phyloP scores from a whole-genome alignment of 2,113 vertebrate species.

The Bos indicus region DNA sequence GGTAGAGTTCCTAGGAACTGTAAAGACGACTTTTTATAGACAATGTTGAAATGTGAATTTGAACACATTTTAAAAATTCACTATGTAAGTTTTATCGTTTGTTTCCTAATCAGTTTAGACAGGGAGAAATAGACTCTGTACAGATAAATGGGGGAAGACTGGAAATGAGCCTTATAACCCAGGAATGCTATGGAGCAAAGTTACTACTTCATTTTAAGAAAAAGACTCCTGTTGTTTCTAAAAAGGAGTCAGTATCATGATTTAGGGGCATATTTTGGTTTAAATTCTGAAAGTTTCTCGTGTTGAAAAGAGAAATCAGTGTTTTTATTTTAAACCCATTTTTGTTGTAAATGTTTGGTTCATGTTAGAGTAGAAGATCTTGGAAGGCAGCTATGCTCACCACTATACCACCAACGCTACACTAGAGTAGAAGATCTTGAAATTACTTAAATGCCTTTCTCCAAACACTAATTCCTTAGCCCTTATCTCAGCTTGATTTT shows the following conservation, averaged over 20 bases:
- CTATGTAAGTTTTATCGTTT: background rate
- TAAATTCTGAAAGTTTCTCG: background rate
- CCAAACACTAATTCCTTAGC: background rate
- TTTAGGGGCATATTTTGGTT: background rate
- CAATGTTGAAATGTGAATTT: background rate
- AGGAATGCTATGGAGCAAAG: background rate
- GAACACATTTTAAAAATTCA: background rate
- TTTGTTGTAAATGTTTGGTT: background rate
- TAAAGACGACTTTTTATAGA: background rate
- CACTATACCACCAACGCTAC: conserved; percentile 84
- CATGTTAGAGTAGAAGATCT: background rate
- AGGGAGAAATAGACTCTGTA: background rate
- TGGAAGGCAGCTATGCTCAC: conserved; percentile 86
- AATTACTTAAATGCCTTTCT: background rate
- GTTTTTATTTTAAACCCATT: background rate
- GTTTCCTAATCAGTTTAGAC: background rate
- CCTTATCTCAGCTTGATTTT: background rate
- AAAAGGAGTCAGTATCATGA: background rate
- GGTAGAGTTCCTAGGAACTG: background rate
- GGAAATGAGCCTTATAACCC: background rate
- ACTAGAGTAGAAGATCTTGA: background rate
- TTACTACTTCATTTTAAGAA: no score
- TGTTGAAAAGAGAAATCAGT: background rate
- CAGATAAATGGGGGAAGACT: no score
- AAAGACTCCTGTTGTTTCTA: background rate